Base-by-base conservation (phyloP, 1,140 invertebrate species). In the Caenorhabditis tropicalis region DNA sequence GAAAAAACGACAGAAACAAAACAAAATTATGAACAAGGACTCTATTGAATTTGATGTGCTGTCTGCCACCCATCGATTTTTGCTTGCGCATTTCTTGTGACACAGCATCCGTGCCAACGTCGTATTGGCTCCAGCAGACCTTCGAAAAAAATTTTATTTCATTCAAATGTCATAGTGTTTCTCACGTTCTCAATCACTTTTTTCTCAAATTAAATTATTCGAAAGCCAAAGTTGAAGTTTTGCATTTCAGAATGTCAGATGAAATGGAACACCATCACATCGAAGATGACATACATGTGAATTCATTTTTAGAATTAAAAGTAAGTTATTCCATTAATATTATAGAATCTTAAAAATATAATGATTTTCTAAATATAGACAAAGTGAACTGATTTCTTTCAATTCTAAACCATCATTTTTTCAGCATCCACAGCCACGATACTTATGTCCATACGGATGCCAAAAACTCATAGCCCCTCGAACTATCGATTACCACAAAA, bases 401-500 rank as follows among this genome's bases (percentile, higher is more conserved):
- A n/a, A n/a, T n/a, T n/a, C 48, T 3, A 24, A 24, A 56, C 10
- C 29, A 29, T 56, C 5, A n/a, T 27, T 56, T 27, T 79, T 79
- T 53, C 27, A 74, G 82, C 53, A 36, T 9, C 19, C 19, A 46
- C 70, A 31, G 31, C 31, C 79, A 29, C 21, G 79, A 24, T 43
- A 48, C 15, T 19, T 29, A 56, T 85, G 84, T 43, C 84, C 84
- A 24, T 85, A 82, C 24, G 84, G 84, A 3, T 85, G 84, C 43
- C 65, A 82, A n/a, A 85, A 85, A 48, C 12, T 85, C 7, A 58
- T 85, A 19, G 84, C 84, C 1, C 7, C 24, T 5, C 36, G 84
- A 24, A 85, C 84, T 9, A 82, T 85, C 46, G 84, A 85, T 53
- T 85, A 82, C 29, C 84, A 85, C 48, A 81, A 70, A 48, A 79